Base-by-base conservation (phyloP, 2,113 vertebrate genomes). In the Ceyx cyanopectus region DNA sequence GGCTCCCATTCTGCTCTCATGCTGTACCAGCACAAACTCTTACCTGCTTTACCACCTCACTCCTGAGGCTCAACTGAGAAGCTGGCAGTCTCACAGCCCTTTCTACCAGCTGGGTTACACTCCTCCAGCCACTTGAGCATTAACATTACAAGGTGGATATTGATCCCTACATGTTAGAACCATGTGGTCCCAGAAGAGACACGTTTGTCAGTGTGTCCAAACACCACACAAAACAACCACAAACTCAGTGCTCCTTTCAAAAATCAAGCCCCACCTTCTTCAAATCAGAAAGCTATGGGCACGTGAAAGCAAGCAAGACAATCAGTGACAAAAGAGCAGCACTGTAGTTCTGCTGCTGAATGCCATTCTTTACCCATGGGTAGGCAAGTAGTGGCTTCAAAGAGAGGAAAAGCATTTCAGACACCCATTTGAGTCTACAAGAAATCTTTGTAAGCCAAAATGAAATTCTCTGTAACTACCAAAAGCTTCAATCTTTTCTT, bases 371-470 rank as follows among this genome's bases (percentile, higher is more conserved):
- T 65, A 69, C 21, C 18, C 53, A 9, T n/a, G 30, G 43, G 30
- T 88, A 93, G 34, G 40, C 60, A 93, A 87, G 68, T 10, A 57
- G 73, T 20, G 77, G 12, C 62, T 92, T 97, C 78, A 94, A 77
- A 96, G 81, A 94, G 27, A 73, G 18, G 6, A 53, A 46, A 62
- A 77, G 7, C n/a, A 79, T 86, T 87, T 88, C 32, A 54, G 30
- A 26, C 24, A 30, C 7, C 50, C 15, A 43, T 6, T 43, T 73
- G 23, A 73, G 21, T 67, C n/a, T 84, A 67, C 21, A 86, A 54
- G 41, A 85, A 93, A 10, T 23, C 22, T 95, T 96, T 87, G n/a
- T 32, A 87, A 93, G 78, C 34, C 11, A 48, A 85, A 92, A 51
- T 67, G 1, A 89, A 95, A 69, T 82, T 76, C 18, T 22, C 22